A percentile compares a stretch with the other conserved stretches of the same genome.
phyloP scores from a whole-genome alignment of 2,797 vertebrate species.

The Octomys mimax region DNA sequence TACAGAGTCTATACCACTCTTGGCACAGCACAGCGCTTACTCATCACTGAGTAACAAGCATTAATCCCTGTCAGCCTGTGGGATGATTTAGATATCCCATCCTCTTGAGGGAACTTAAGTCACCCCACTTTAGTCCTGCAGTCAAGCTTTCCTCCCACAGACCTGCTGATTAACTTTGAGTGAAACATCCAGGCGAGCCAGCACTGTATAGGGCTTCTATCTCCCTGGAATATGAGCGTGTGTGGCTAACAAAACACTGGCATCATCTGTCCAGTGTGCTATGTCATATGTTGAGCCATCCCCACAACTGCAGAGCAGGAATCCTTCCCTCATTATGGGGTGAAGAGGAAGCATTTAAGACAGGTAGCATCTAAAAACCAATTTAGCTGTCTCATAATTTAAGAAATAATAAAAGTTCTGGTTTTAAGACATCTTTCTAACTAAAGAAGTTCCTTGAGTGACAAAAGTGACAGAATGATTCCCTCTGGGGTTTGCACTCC shows the following conservation, averaged over 20 bases:
- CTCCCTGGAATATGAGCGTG: neutral
- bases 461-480: neutral
- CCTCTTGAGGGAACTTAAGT: neutral
- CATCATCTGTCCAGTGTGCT: neutral
- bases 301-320: neutral
- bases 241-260: neutral
- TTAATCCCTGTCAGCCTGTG: neutral
- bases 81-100: neutral
- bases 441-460: neutral
- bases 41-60: neutral
- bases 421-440: constrained; percentile 1
- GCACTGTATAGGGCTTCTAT: accelerated
- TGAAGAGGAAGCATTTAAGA: neutral
- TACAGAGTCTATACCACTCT: neutral
- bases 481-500: neutral
- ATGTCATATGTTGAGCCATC: neutral
- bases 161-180: neutral
- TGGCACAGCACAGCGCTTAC: neutral
- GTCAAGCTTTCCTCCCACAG: neutral
- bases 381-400: neutral
- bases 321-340: neutral
- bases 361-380: neutral
- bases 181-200: neutral
- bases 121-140: neutral
- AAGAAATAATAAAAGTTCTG: neutral